Percentiles rank a stretch among this genome's conserved stretches.
phyloP scores from a whole-genome alignment of 2,888 invertebrate genomes.

The Pristionchus fissidentatus region DNA sequence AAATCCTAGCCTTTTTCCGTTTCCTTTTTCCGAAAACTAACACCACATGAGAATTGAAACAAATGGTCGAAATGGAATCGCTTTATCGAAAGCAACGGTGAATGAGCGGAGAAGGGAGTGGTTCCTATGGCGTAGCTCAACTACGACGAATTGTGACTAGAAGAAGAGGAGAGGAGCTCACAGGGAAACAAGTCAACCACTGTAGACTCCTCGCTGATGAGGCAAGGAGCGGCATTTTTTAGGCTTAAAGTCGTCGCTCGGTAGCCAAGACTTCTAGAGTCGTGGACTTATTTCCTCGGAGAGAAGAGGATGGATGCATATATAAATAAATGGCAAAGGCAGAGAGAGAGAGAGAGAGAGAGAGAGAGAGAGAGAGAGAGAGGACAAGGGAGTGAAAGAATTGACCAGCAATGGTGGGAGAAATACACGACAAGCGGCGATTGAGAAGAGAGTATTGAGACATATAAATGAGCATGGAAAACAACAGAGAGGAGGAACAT shows the following conservation, averaged over 20 bases:
- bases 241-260: too few species aligned
- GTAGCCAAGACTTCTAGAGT: too few species aligned
- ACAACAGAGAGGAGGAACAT: too few species aligned
- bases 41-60: not conserved
- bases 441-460: not conserved
- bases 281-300: too few species aligned
- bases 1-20: too few species aligned
- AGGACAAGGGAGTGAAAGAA: slow-evolving; percentile 2
- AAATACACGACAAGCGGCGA: not conserved
- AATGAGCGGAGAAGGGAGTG: not conserved
- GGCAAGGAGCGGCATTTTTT: too few species aligned
- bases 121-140: not conserved
- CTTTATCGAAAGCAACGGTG: slow-evolving; percentile 30
- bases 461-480: too few species aligned
- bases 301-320: too few species aligned
- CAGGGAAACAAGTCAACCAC: too few species aligned
- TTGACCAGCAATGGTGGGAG: slow-evolving; percentile 26
- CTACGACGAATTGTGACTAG: not conserved
- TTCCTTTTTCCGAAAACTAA: too few species aligned
- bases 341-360: not conserved
- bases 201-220: too few species aligned
- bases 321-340: not conserved
- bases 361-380: not conserved
- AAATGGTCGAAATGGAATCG: not conserved
- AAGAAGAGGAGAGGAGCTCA: too few species aligned